These are phyloP conservation scores for Cataglyphis albicans DNA, from an alignment of 2,888 invertebrate genomes.

Conservation along the genomic window DNA sequence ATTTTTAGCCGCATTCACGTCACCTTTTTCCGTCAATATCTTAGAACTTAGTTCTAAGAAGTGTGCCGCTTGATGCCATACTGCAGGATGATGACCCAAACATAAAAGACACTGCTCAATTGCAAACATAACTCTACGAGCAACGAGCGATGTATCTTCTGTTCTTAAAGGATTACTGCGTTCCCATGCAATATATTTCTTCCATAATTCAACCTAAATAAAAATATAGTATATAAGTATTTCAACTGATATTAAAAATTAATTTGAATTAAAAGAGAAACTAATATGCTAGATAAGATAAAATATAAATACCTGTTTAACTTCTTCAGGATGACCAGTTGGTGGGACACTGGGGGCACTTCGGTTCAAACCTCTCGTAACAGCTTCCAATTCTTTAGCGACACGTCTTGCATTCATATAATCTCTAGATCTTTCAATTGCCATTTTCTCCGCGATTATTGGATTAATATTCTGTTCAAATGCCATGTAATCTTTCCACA, in stretches of 20 bases:
- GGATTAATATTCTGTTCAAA: constrained; percentile 98
- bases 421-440: constrained; percentile 97
- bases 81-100: constrained; percentile 98
- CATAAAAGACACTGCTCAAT: constrained; percentile 99
- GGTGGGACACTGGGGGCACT: constrained; percentile 99
- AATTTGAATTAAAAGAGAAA: neutral
- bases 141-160: constrained; percentile 97
- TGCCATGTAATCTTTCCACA: constrained; percentile 99
- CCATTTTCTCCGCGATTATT: constrained; percentile 98
- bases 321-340: constrained; percentile 94
- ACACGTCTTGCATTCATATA: constrained; percentile 99
- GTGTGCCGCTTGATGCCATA: constrained; percentile 99
- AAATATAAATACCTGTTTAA: constrained; percentile 91
- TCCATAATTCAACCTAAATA: constrained; percentile 97
- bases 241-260: neutral
- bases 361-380: constrained; percentile 97
- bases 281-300: neutral
- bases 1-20: constrained; percentile 96
- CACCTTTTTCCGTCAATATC: constrained; percentile 97
- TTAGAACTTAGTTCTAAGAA: constrained; percentile 98
- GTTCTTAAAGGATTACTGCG: constrained; percentile 98
- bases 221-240: neutral
- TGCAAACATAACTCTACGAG: constrained; percentile 98
- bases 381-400: constrained; percentile 97
- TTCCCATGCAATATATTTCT: constrained; percentile 99